A percentile compares a stretch with the other conserved stretches of the same genome.
Conservation (phyloP, 2,888 invertebrate genomes). For the Apocheima hispidaria region DNA sequence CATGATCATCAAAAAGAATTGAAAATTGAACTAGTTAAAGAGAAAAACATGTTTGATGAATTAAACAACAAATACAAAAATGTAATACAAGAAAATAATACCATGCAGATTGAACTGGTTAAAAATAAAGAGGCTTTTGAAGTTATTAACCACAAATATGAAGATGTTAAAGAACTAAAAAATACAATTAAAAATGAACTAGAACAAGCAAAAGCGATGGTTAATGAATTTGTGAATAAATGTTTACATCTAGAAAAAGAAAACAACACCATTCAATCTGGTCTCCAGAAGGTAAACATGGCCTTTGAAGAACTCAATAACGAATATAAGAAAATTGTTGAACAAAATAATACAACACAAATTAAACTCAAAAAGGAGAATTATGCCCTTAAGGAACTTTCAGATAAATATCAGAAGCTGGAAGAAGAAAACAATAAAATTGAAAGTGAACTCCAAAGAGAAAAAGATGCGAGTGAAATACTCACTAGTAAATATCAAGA, state of each 20-base stretch:
- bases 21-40: constrained; percentile 4
- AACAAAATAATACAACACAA: neutral
- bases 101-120: neutral
- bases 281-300: neutral
- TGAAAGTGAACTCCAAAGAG: constrained; percentile 61
- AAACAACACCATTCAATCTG: constrained; percentile 1
- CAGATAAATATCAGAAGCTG: neutral
- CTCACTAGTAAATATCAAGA: constrained; percentile 56
- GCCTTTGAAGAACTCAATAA: neutral
- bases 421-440: constrained; percentile 38
- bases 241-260: neutral
- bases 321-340: neutral
- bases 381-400: neutral
- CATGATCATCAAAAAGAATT: constrained; percentile 19
- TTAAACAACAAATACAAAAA: neutral
- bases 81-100: neutral
- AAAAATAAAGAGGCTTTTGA: constrained; percentile 1
- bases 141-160: constrained; percentile 1
- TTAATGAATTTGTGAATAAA: neutral
- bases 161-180: neutral
- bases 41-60: constrained; percentile 2
- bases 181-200: constrained; percentile 1
- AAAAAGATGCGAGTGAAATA: constrained; percentile 58
- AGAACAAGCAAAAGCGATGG: constrained; percentile 3
- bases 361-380: neutral